Evolutionary conservation across 2,113 vertebrate species (phyloP).

Genomic region (Chloropsis cyanopogon): DNA sequence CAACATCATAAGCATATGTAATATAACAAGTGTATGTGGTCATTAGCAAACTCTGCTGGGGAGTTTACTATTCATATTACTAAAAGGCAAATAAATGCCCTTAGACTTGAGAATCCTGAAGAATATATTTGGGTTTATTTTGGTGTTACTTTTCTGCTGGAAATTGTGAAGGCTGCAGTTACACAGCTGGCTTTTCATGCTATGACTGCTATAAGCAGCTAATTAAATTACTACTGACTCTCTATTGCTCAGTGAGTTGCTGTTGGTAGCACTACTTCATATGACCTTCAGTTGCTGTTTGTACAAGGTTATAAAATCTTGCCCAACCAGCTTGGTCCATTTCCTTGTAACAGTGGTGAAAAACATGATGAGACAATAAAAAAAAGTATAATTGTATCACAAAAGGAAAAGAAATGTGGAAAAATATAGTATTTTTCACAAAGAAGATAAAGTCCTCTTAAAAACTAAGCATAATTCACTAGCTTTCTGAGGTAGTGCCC

Average conservation of each 20-base stretch:
- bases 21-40: neutral
- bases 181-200: constrained; percentile 44
- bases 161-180: constrained; percentile 8
- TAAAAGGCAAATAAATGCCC: neutral
- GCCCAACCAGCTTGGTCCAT: neutral
- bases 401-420: neutral
- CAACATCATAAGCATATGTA: neutral
- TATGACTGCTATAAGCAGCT: constrained; percentile 38
- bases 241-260: neutral
- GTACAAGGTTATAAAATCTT: neutral
- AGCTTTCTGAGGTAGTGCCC: neutral
- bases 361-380: neutral
- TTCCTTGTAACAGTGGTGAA: neutral
- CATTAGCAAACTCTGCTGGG: neutral
- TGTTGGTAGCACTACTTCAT: neutral
- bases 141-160: neutral
- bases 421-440: neutral
- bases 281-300: constrained; percentile 1
- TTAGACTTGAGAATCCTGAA: neutral
- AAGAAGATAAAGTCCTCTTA: neutral
- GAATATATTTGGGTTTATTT: neutral
- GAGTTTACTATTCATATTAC: neutral
- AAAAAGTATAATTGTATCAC: neutral
- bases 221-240: constrained; percentile 53
- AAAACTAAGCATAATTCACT: neutral